Conservation (phyloP, 2,888 invertebrate species). For the Ashinkailepas kermadecensis region DNA sequence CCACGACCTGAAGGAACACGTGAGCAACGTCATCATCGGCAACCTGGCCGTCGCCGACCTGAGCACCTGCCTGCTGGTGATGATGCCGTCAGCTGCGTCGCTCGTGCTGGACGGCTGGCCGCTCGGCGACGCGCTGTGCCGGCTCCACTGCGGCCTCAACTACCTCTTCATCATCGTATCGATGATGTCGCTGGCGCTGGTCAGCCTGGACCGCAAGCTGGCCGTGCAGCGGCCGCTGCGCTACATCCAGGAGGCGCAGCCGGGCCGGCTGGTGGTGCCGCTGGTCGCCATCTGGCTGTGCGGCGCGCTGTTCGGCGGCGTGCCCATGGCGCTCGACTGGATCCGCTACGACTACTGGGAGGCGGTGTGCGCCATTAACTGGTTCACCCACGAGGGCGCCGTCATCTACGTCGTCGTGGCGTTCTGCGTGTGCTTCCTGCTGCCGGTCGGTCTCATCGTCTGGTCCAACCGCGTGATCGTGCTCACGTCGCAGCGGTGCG, state of each 20-base stretch:
- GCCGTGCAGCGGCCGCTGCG: constrained; percentile 23
- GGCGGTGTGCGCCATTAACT: constrained; percentile 26
- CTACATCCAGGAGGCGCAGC: background rate
- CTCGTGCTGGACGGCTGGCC: constrained; percentile 26
- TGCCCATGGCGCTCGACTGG: constrained; percentile 23
- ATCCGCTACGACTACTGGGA: constrained; percentile 28
- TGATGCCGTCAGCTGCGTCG: constrained; percentile 25
- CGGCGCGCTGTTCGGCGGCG: background rate
- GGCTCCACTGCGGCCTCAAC: constrained; percentile 24
- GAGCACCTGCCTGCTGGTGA: constrained; percentile 26
- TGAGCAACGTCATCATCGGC: constrained; percentile 26
- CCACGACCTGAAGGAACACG: constrained; percentile 16
- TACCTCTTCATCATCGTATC: constrained; percentile 26
- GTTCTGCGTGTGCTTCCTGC: constrained; percentile 24
- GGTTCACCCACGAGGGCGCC: constrained; percentile 23
- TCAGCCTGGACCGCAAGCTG: constrained; percentile 25
- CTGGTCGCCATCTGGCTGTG: constrained; percentile 7
- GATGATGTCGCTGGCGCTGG: constrained; percentile 25
- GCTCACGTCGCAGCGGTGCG: background rate
- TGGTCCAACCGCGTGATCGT: constrained; percentile 24
- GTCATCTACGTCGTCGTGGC: constrained; percentile 24
- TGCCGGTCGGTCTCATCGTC: constrained; percentile 25
- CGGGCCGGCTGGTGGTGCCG: background rate
- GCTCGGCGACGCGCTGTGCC: constrained; percentile 20
- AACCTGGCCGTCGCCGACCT: constrained; percentile 27